Conservation (phyloP, 2,113 vertebrate genomes). For the Synchiropus splendidus region DNA sequence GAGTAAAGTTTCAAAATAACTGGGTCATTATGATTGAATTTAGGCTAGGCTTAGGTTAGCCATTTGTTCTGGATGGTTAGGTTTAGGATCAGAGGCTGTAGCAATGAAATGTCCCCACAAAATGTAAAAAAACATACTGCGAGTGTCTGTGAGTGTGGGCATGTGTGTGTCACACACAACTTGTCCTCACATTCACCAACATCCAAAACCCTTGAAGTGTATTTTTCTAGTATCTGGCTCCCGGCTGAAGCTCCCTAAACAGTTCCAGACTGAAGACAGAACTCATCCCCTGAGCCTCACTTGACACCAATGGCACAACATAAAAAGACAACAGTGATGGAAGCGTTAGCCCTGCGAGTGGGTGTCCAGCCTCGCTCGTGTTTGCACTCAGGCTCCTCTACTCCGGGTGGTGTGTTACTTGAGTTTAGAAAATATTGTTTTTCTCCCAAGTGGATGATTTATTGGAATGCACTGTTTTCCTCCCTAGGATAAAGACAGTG, state of each 20-base stretch:
- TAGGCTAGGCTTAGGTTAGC: too few relatives aligned
- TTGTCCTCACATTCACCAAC: background rate
- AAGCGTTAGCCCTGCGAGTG: too few relatives aligned
- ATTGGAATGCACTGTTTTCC: background rate
- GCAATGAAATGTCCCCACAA: too few relatives aligned
- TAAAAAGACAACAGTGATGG: background rate
- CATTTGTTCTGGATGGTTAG: too few relatives aligned
- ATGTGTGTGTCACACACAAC: background rate
- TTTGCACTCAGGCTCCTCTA: background rate
- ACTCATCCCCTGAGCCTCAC: background rate
- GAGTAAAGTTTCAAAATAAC: too few relatives aligned
- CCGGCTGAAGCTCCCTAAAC: constrained; percentile 1
- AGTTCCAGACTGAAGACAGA: background rate
- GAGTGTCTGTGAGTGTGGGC: too few relatives aligned
- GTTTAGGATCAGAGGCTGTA: too few relatives aligned
- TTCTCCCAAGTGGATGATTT: background rate
- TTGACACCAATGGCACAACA: background rate
- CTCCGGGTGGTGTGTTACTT: background rate
- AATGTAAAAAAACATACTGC: too few relatives aligned
- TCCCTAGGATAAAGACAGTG: constrained; percentile 38
- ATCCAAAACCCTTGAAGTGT: background rate
- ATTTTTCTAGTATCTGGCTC: background rate
- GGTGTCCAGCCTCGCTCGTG: background rate
- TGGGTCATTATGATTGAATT: too few relatives aligned
- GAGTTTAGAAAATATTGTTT: background rate